Conservation (phyloP, 2,113 vertebrate species). For the Myrmophylax atrothorax region DNA sequence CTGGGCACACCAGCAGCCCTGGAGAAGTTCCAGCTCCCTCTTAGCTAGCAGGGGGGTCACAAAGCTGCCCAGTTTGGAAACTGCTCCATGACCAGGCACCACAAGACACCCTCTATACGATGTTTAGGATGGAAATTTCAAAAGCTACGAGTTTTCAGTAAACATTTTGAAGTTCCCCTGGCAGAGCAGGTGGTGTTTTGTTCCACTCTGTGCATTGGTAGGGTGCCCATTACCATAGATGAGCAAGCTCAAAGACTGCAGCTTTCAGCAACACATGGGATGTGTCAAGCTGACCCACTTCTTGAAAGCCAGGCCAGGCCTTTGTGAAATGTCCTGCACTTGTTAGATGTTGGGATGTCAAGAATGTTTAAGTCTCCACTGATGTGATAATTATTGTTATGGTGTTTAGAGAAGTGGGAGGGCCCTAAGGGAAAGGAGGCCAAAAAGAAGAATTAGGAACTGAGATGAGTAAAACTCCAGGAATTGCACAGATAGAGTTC, state of each 20-base stretch:
- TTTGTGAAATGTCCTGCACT: constrained; percentile 50
- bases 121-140: background rate
- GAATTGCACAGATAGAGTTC: constrained; percentile 34
- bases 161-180: background rate
- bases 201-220: constrained; percentile 13
- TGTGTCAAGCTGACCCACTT: constrained; percentile 68
- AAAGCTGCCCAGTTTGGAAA: background rate
- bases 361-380: constrained; percentile 50
- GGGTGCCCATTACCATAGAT: constrained; percentile 65
- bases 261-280: constrained; percentile 39
- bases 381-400: constrained; percentile 50
- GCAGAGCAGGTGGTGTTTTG: constrained; percentile 18
- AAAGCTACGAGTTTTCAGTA: rapidly evolving
- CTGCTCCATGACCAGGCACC: background rate
- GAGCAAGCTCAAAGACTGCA: constrained; percentile 46
- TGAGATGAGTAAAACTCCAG: constrained; percentile 44
- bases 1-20: background rate
- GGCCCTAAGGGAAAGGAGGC: constrained; percentile 50
- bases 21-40: background rate
- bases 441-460: constrained; percentile 56
- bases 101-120: background rate
- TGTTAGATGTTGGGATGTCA: constrained; percentile 43
- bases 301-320: constrained; percentile 29
- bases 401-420: constrained; percentile 53
- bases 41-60: background rate